A percentile compares a stretch with the other conserved stretches of the same genome.
phyloP scores from a whole-genome alignment of 2,797 vertebrate genomes.

The Centroberyx gerrardi region DNA sequence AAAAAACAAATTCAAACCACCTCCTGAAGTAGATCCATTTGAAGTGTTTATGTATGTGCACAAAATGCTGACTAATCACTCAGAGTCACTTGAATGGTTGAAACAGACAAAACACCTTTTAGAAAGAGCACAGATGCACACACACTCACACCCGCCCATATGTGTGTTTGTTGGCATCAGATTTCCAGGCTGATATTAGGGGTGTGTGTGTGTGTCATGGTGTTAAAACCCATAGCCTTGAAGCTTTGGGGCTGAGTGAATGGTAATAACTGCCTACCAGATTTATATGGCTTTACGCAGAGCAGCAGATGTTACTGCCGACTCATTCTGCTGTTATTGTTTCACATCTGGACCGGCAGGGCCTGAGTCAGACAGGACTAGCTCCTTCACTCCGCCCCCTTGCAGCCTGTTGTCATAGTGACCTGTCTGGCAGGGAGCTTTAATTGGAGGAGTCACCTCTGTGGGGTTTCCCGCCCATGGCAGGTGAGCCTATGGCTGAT shows the following conservation, averaged over 20 bases:
- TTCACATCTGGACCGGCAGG: slow-evolving; percentile 42
- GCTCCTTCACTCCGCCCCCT: slow-evolving; percentile 21
- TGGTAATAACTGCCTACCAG: slow-evolving; percentile 2
- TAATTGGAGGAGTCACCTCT: slow-evolving; percentile 51
- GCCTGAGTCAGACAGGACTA: slow-evolving; percentile 40
- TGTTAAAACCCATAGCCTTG: neutral
- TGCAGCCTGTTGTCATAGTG: slow-evolving; percentile 36
- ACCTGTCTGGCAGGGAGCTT: slow-evolving; percentile 42
- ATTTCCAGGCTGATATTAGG: neutral
- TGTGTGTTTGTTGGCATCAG: neutral
- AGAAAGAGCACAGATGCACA: neutral
- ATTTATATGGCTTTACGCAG: slow-evolving; percentile 3
- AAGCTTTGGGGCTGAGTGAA: neutral
- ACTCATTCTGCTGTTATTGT: slow-evolving; percentile 26
- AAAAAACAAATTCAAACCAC: neutral
- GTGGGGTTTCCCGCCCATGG: slow-evolving; percentile 25
- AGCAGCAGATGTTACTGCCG: slow-evolving; percentile 17
- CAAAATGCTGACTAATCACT: neutral
- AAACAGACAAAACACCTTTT: neutral
- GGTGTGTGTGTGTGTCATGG: slow-evolving; percentile 6
- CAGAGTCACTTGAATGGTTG: neutral
- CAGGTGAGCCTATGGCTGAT: slow-evolving; percentile 32
- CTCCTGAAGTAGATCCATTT: neutral
- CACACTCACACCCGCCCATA: slow-evolving; percentile 8
- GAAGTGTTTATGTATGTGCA: neutral